Evolutionary conservation across 23 tunicate species (phyloP).

Genomic region (Trididemnum nubilum): DNA sequence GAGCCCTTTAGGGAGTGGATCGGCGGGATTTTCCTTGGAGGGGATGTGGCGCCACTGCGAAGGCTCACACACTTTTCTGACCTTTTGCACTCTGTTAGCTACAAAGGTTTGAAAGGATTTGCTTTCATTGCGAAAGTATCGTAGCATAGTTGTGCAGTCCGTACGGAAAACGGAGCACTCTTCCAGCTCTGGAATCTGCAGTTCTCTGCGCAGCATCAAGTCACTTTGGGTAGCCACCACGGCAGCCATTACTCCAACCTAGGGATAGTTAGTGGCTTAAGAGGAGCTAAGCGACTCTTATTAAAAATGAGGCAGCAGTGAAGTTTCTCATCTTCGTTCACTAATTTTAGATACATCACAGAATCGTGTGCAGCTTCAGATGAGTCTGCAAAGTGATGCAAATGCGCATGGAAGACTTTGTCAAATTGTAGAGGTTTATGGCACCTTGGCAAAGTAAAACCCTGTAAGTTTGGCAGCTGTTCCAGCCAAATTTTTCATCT

Average conservation of each 20-base stretch:
- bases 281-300: conserved; percentile 38
- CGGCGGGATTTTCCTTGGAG: conserved; percentile 33
- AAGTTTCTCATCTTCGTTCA: conserved; percentile 4
- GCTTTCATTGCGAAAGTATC: conserved; percentile 16
- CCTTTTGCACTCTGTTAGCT: conserved; percentile 42
- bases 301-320: conserved; percentile 38
- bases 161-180: conserved; percentile 30
- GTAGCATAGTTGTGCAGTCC: conserved; percentile 50
- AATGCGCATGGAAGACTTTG: conserved; percentile 2
- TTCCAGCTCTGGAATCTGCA: conserved; percentile 5
- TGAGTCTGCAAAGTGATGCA: conserved; percentile 49
- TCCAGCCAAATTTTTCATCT: conserved; percentile 9
- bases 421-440: conserved; percentile 28
- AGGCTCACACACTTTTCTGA: neutral
- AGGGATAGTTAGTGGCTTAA: conserved; percentile 32
- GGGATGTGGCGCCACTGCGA: too few species aligned
- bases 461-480: conserved; percentile 3
- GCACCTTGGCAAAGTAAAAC: conserved; percentile 29
- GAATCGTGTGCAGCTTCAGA: conserved; percentile 43
- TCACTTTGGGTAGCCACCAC: conserved; percentile 17
- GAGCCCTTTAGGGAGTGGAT: conserved; percentile 36
- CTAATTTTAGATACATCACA: conserved; percentile 29
- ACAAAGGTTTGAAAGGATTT: conserved; percentile 42
- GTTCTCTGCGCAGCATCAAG: conserved; percentile 32
- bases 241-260: conserved; percentile 41